Evolutionary conservation across 2,888 invertebrate species (phyloP).

Genomic region (Epinotia bilunana): DNA sequence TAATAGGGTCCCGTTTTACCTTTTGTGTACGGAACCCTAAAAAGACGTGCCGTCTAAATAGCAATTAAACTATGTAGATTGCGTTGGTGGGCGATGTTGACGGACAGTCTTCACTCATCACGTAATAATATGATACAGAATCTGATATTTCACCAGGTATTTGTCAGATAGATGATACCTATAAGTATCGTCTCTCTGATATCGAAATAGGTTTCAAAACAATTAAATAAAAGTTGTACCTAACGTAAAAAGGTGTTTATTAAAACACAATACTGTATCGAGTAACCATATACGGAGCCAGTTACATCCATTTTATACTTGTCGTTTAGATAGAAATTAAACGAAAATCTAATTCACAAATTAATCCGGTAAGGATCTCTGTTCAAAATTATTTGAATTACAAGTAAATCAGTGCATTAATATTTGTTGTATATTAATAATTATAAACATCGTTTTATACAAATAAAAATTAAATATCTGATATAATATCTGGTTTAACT

Average conservation of each 20-base stretch:
- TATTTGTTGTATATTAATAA: not conserved
- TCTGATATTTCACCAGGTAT: too few species aligned
- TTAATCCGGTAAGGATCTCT: too few species aligned
- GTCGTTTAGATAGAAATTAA: not conserved
- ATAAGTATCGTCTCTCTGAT: not conserved
- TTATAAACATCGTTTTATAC: too few species aligned
- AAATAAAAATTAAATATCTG: too few species aligned
- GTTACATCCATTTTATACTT: not conserved
- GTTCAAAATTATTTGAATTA: not conserved
- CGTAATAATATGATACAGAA: too few species aligned
- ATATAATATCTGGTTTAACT: too few species aligned
- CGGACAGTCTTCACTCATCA: too few species aligned
- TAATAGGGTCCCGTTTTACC: too few species aligned
- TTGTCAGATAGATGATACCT: not conserved
- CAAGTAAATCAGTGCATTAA: not conserved
- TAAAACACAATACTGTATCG: not conserved
- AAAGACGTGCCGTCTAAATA: too few species aligned
- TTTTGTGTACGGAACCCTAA: too few species aligned
- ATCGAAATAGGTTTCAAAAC: not conserved
- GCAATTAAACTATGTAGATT: too few species aligned
- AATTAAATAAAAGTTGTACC: slow-evolving; percentile 33
- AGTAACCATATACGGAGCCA: not conserved
- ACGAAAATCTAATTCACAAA: not conserved
- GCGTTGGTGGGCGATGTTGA: too few species aligned
- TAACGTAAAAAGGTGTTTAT: slow-evolving; percentile 8